Percentiles rank a stretch among this genome's conserved stretches.
These are phyloP conservation scores for Cyclopterus lumpus DNA, from an alignment of 2,797 vertebrate species.

Conservation along the genomic window DNA sequence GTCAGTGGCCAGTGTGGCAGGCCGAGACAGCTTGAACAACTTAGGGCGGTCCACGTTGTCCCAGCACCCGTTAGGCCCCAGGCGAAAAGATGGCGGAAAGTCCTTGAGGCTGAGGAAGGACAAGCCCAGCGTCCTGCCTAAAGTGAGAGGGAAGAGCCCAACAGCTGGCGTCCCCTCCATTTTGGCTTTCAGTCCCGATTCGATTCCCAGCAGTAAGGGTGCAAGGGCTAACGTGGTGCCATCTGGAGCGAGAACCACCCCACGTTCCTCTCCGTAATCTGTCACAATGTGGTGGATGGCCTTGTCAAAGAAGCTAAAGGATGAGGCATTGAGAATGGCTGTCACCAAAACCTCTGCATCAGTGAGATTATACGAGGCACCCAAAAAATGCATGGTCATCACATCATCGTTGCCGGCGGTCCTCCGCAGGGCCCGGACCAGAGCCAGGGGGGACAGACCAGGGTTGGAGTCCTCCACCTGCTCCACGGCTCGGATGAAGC, in stretches of 20 bases:
- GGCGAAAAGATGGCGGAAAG: constrained; percentile 25
- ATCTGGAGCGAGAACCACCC: constrained; percentile 86
- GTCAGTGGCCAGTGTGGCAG: constrained; percentile 78
- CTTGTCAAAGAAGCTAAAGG: constrained; percentile 73
- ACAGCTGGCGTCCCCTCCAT: constrained; percentile 34
- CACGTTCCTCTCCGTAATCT: constrained; percentile 76
- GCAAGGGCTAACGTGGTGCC: constrained; percentile 87
- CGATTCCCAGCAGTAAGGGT: constrained; percentile 85
- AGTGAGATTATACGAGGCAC: constrained; percentile 42
- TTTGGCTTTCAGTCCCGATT: constrained; percentile 77
- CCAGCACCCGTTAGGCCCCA: constrained; percentile 90
- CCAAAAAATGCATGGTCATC: constrained; percentile 74
- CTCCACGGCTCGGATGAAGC: constrained; percentile 76
- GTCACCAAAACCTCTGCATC: constrained; percentile 43
- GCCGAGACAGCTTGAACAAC: constrained; percentile 79
- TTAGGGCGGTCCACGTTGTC: constrained; percentile 80
- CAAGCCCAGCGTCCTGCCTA: constrained; percentile 81
- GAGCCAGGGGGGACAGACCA: constrained; percentile 33
- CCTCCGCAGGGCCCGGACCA: constrained; percentile 64
- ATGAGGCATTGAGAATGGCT: constrained; percentile 65
- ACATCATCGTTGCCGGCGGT: constrained; percentile 63
- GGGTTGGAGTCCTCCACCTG: constrained; percentile 75
- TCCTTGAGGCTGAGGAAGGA: constrained; percentile 80
- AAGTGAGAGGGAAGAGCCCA: constrained; percentile 76
- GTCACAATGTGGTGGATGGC: constrained; percentile 74